Evolutionary conservation across 1,140 invertebrate species (phyloP), one percentile per base, ranked within the genome.

Genomic region (Ericerus pela): DNA sequence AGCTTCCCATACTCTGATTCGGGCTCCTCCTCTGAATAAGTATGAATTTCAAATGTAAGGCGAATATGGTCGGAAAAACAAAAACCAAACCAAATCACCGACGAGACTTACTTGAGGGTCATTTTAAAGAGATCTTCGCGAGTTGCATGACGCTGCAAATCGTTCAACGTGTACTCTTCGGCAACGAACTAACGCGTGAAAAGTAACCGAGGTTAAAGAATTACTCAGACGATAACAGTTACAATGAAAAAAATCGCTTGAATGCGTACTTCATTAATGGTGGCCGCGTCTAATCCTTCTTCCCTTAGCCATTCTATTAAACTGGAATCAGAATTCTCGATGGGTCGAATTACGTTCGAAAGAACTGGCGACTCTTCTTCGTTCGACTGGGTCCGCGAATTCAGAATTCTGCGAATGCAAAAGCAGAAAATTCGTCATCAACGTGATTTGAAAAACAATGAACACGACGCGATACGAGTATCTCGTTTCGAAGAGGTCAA

Each of bases 141-240:
- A 1, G 76, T 80, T 58, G 88, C 74, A 60, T 82, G 76, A 58
- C 78, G 75, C 33, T 89, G 68, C 26, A 93, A 69, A 69, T 92
- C 86, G 53, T 82, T 76, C 60, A 87, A 75, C 10, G 78, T 82
- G 65, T 86, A 91, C 58, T 86, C 80, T 67, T 91, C 84, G 53
- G 73, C 66, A 18, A 81, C 62, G 64, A 92, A 78, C 78, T 81
- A 59, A 24, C 72, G 69, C 38, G 64, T 64, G 67, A 54, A 57
- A 57, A 30, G 64, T 68, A 66, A 67, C 62, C 65, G 53, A 66
- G 61, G 54, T 12, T 2, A 6, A 27, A 12, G 24, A 53, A 56
- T 59, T 24, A 51, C 53, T 47, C 58, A 55, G 29, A 18, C 51
- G 30, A 51, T 31, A 24, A 60, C 27, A 36, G 6, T 43, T 16